Conservation (phyloP, 2,113 vertebrate genomes). For the Plestiodon gilberti region DNA sequence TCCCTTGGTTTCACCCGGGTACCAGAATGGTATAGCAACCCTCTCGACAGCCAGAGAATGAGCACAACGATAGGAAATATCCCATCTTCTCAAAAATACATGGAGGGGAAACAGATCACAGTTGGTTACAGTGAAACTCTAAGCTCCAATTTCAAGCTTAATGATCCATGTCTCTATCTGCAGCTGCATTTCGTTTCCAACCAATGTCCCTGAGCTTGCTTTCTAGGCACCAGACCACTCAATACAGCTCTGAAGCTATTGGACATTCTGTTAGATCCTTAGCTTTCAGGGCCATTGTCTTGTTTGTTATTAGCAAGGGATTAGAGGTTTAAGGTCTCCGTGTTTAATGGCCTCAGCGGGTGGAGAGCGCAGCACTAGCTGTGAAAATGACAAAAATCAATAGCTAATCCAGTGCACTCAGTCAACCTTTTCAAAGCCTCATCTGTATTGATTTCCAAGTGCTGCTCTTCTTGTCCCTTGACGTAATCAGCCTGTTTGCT, state of each 20-base stretch:
- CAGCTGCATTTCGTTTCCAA: not conserved
- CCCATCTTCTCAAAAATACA: not conserved
- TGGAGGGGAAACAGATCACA: constrained; percentile 25
- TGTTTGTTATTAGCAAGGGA: constrained; percentile 64
- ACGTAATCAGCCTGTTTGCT: constrained; percentile 75
- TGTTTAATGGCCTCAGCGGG: constrained; percentile 70
- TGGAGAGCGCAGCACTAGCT: constrained; percentile 69
- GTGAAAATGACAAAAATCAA: constrained; percentile 80
- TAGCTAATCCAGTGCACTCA: constrained; percentile 81
- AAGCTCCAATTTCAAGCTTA: constrained; percentile 15
- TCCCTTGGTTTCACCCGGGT: not conserved
- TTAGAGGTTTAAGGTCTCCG: constrained; percentile 69
- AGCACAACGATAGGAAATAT: not conserved
- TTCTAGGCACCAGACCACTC: not conserved
- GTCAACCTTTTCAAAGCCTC: constrained; percentile 80
- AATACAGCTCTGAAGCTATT: not conserved
- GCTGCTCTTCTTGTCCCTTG: constrained; percentile 73
- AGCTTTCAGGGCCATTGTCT: constrained; percentile 52
- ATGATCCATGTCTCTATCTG: constrained; percentile 6
- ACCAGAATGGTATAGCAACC: not conserved
- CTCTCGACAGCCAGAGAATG: not conserved
- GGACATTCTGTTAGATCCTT: constrained; percentile 47
- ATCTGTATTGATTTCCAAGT: constrained; percentile 77
- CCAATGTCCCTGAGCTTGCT: accelerated
- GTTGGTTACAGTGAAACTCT: constrained; percentile 22